Evolutionary conservation across 2,113 vertebrate genomes (phyloP).

Genomic region (Mustela lutreola): DNA sequence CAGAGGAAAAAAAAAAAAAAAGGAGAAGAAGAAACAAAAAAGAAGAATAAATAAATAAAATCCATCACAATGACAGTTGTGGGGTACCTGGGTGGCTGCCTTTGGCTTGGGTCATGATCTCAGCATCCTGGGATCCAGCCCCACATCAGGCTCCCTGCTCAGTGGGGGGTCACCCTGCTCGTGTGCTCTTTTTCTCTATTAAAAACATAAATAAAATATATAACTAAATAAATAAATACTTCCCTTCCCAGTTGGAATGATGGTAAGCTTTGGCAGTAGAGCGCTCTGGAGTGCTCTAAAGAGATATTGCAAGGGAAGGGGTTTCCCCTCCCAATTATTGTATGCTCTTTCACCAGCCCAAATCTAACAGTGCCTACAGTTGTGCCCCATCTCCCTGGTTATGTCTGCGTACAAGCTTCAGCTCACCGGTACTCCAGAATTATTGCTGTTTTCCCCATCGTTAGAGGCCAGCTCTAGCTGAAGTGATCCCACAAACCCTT

Average conservation of each 20-base stretch:
- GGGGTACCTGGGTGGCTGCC: too few species aligned
- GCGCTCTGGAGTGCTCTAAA: neutral
- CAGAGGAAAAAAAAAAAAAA: too few species aligned
- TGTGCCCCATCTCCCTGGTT: neutral
- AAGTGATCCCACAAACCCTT: neutral
- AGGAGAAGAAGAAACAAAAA: too few species aligned
- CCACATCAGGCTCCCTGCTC: neutral
- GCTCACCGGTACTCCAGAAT: neutral
- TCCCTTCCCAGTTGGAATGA: neutral
- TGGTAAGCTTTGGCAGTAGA: neutral
- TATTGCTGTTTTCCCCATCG: neutral
- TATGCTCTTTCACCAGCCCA: neutral
- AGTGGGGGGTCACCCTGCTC: neutral
- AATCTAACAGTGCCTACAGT: neutral
- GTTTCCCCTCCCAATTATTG: neutral
- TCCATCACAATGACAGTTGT: too few species aligned
- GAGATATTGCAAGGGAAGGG: neutral
- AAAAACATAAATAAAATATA: neutral
- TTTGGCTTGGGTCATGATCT: too few species aligned
- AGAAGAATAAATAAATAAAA: too few species aligned
- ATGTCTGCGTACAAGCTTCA: neutral
- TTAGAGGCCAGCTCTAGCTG: accelerated
- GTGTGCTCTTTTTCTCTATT: neutral
- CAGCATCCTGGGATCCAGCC: too few species aligned
- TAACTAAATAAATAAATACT: neutral